Evolutionary conservation across 2,888 invertebrate genomes (phyloP).

Genomic region (Syrphus vitripennis): DNA sequence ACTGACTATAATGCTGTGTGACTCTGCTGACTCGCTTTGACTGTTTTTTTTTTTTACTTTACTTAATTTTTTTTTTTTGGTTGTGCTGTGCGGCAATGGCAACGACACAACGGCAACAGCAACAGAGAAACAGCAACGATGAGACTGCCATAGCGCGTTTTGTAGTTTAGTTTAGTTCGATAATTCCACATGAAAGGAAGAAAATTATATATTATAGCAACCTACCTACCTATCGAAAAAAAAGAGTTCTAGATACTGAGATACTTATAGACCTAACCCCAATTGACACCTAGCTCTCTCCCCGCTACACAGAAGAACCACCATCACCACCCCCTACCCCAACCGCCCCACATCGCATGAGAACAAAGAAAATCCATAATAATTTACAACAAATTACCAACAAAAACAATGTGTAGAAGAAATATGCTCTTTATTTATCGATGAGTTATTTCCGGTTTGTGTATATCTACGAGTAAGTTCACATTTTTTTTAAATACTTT

Average conservation of each 20-base stretch:
- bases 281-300: slow-evolving; percentile 2
- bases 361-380: slow-evolving; percentile 31
- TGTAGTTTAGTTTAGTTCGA: slow-evolving; percentile 58
- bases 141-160: slow-evolving; percentile 47
- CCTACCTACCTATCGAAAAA: too few species aligned
- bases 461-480: neutral
- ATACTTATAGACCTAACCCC: slow-evolving; percentile 13
- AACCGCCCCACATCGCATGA: neutral
- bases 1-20: slow-evolving; percentile 21
- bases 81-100: slow-evolving; percentile 7
- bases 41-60: neutral
- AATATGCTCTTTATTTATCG: neutral
- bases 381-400: neutral
- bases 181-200: slow-evolving; percentile 57
- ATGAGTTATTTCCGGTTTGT: slow-evolving; percentile 44
- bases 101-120: neutral
- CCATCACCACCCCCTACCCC: neutral
- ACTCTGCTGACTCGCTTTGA: slow-evolving; percentile 11
- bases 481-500: neutral
- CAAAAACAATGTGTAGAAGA: neutral
- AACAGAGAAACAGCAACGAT: neutral
- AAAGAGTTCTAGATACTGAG: neutral
- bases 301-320: neutral
- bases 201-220: too few species aligned
- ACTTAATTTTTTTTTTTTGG: neutral